phyloP scores from a whole-genome alignment of 2,888 invertebrate species.

The Tenthredo livida region DNA sequence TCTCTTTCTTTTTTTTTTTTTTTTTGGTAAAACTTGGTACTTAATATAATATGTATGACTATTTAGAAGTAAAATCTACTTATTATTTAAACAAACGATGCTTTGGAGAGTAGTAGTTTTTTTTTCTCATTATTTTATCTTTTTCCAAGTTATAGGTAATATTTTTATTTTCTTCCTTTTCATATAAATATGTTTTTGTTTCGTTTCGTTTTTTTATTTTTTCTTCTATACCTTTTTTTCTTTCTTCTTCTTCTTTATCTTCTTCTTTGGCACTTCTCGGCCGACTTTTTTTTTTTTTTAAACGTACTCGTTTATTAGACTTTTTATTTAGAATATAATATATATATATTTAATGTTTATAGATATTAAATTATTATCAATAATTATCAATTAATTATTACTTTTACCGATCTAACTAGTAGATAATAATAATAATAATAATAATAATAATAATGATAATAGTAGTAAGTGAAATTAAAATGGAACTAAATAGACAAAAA shows the following conservation, averaged over 20 bases:
- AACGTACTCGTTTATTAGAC: background rate
- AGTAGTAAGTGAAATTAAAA: slow-evolving; percentile 4
- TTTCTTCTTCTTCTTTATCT: background rate
- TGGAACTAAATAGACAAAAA: slow-evolving; percentile 58
- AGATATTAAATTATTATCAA: slow-evolving; percentile 21
- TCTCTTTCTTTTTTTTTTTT: background rate
- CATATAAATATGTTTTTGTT: background rate
- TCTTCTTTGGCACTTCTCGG: slow-evolving; percentile 46
- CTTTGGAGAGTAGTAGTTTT: background rate
- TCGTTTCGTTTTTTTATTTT: background rate
- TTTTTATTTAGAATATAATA: slow-evolving; percentile 2
- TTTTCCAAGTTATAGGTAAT: background rate
- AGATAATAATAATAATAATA: background rate
- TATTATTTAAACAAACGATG: slow-evolving; percentile 42
- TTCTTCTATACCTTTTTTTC: background rate
- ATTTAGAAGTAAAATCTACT: slow-evolving; percentile 38
- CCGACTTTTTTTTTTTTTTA: slow-evolving; percentile 36
- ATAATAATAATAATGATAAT: background rate
- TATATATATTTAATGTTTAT: background rate
- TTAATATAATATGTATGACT: background rate
- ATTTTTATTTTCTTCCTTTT: background rate
- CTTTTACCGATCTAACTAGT: slow-evolving; percentile 6
- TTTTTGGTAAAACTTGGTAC: background rate
- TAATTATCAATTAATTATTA: slow-evolving; percentile 26
- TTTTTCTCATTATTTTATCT: background rate